These are phyloP conservation scores for Chloropsis cyanopogon DNA, from an alignment of 2,113 vertebrate genomes.

Conservation along the genomic window DNA sequence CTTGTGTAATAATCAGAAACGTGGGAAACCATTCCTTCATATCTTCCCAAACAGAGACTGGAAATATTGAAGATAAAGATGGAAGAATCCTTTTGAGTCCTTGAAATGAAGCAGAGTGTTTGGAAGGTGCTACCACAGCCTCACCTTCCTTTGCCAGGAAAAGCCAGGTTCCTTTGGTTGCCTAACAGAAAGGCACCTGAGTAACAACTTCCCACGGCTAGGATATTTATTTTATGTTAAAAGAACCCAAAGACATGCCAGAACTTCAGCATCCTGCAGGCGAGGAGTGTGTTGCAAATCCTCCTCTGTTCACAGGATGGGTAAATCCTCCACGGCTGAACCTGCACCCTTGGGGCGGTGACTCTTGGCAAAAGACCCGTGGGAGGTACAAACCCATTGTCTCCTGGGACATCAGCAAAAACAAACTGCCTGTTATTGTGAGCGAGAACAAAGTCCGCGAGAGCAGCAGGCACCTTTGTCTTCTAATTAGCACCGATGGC, in stretches of 20 bases:
- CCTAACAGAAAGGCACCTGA: background rate
- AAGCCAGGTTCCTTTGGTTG: background rate
- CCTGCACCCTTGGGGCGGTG: background rate
- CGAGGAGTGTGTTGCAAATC: background rate
- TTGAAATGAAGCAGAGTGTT: background rate
- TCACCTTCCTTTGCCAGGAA: background rate
- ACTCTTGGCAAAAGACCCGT: background rate
- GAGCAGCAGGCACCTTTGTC: constrained; percentile 58
- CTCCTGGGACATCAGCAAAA: background rate
- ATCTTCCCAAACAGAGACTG: background rate
- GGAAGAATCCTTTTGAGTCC: background rate
- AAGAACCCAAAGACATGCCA: background rate
- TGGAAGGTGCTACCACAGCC: background rate
- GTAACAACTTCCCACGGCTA: background rate
- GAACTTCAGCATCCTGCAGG: background rate
- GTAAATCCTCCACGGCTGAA: background rate
- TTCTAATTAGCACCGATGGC: constrained; percentile 42
- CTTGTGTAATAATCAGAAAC: background rate
- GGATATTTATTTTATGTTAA: background rate
- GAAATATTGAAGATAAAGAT: background rate
- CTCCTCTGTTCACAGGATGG: background rate
- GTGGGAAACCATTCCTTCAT: background rate
- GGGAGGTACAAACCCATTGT: background rate
- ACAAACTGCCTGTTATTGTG: background rate
- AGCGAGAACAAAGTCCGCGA: background rate